Conservation (phyloP, 2,888 invertebrate species). For the Boloria selene region DNA sequence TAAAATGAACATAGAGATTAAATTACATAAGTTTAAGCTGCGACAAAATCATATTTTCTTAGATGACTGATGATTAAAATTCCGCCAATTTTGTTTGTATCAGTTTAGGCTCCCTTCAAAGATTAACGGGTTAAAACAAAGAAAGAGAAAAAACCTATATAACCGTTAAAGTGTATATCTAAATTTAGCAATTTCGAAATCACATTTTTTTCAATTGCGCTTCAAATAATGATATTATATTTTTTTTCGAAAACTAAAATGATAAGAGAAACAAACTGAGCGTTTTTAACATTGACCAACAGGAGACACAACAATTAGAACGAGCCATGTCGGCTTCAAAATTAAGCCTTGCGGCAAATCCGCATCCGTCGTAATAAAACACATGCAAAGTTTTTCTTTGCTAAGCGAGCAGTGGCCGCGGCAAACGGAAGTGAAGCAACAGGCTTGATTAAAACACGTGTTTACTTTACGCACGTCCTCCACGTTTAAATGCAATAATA, state of each 20-base stretch:
- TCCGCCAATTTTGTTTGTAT: no score
- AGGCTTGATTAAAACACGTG: constrained; percentile 82
- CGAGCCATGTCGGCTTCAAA: constrained; percentile 66
- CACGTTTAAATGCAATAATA: constrained; percentile 68
- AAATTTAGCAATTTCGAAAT: background rate
- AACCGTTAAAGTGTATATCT: no score
- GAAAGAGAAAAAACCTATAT: no score
- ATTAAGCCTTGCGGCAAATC: constrained; percentile 73
- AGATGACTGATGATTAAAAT: no score
- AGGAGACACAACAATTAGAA: constrained; percentile 72
- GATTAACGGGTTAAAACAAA: no score
- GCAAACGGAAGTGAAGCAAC: constrained; percentile 78
- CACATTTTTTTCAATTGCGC: background rate
- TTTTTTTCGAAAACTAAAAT: background rate
- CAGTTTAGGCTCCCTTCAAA: no score
- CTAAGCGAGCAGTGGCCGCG: constrained; percentile 70
- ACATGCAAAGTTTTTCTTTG: constrained; percentile 82
- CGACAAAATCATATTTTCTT: no score
- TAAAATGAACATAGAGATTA: constrained; percentile 47
- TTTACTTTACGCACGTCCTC: constrained; percentile 77
- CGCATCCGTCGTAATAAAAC: constrained; percentile 81
- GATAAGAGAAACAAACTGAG: constrained; percentile 15
- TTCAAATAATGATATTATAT: background rate
- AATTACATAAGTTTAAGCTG: no score
- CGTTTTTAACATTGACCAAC: constrained; percentile 54